Conservation (phyloP, 2,888 invertebrate species). For the Ormyrus rosae region DNA sequence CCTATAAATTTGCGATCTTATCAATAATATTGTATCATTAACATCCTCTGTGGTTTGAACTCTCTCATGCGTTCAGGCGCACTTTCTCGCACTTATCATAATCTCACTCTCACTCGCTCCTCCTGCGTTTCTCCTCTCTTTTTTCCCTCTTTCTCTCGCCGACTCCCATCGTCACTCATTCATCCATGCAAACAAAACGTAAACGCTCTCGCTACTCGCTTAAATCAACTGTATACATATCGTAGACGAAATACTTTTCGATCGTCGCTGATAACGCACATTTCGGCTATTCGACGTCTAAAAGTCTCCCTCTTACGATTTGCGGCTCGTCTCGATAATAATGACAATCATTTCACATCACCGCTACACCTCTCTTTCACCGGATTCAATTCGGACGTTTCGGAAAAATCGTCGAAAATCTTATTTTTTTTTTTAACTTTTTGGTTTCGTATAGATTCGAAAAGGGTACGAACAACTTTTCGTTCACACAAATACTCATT, state of each 20-base stretch:
- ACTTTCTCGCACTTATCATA: neutral
- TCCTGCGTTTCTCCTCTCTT: conserved; percentile 33
- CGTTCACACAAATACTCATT: conserved; percentile 22
- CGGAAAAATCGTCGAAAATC: conserved; percentile 4
- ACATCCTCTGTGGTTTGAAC: conserved; percentile 57
- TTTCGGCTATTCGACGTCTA: conserved; percentile 27
- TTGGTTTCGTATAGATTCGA: neutral
- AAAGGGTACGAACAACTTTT: too few species aligned
- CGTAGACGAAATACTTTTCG: conserved; percentile 50
- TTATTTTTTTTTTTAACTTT: conserved; percentile 13
- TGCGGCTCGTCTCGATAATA: conserved; percentile 40
- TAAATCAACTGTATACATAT: conserved; percentile 47
- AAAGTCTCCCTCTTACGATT: conserved; percentile 38
- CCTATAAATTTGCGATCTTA: conserved; percentile 66
- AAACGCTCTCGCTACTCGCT: conserved; percentile 34
- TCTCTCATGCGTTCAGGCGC: neutral
- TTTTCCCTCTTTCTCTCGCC: conserved; percentile 39
- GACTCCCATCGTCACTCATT: conserved; percentile 36
- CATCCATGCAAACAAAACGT: conserved; percentile 23
- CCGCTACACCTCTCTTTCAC: neutral
- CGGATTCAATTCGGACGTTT: conserved; percentile 15
- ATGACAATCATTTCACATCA: conserved; percentile 46
- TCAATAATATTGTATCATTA: conserved; percentile 65
- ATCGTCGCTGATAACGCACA: conserved; percentile 29
- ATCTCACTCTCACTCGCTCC: conserved; percentile 29